These are phyloP conservation scores for Charanyca ferruginea DNA, from an alignment of 2,888 invertebrate genomes.

Conservation along the genomic window DNA sequence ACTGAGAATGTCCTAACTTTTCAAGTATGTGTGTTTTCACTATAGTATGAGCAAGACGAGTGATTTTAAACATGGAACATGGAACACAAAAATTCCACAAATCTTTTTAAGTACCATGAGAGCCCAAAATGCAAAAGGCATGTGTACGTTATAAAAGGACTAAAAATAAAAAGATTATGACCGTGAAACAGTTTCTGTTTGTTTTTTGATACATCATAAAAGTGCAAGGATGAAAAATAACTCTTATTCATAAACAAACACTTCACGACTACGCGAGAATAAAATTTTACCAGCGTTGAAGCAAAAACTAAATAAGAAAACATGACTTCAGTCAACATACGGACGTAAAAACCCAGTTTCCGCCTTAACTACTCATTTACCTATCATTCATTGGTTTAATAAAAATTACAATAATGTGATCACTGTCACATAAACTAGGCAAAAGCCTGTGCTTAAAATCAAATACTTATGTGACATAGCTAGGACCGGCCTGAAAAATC, in stretches of 20 bases:
- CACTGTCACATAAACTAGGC: no score
- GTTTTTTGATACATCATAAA: slow-evolving; percentile 38
- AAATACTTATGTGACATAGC: no score
- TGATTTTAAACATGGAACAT: slow-evolving; percentile 27
- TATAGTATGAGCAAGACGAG: slow-evolving; percentile 35
- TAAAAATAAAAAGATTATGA: slow-evolving; percentile 42
- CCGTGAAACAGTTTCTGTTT: slow-evolving; percentile 42
- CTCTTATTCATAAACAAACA: slow-evolving; percentile 28
- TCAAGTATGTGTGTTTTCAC: slow-evolving; percentile 5
- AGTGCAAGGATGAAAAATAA: slow-evolving; percentile 32
- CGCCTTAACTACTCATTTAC: no score
- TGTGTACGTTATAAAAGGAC: slow-evolving; percentile 30
- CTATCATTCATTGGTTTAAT: no score
- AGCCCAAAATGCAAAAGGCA: slow-evolving; percentile 33
- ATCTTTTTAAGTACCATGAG: slow-evolving; percentile 34
- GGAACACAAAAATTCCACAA: slow-evolving; percentile 40
- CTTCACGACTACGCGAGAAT: slow-evolving; percentile 21
- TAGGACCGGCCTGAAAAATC: no score
- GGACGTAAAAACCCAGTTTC: not conserved
- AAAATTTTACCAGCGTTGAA: not conserved
- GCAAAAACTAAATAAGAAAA: not conserved
- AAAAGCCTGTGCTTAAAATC: no score
- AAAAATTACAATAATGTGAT: no score
- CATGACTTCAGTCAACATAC: not conserved
- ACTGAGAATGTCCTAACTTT: slow-evolving; percentile 20